Base-by-base conservation (phyloP, 2,888 invertebrate species). In the Caenorhabditis sp. region DNA sequence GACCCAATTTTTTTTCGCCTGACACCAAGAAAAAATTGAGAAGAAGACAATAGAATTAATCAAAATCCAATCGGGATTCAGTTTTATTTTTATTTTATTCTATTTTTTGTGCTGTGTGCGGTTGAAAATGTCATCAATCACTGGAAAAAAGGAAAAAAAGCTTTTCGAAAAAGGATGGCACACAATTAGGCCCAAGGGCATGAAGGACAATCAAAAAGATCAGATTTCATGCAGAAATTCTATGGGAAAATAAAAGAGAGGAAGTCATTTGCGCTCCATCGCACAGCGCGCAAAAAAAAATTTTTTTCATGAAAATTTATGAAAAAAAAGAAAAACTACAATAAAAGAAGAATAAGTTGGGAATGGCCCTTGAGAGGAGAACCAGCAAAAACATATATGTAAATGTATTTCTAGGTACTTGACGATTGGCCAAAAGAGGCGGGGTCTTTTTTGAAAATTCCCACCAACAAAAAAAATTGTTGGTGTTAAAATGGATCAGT, bases 171-270 rank as follows among this genome's bases (percentile, higher is more conserved):
- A 43, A 43, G 17, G 43, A 43, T 43, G 43, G 43, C 43, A 43
- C 43, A 43, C 55, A 55, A 55, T 55, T 55, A 55, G 55, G 55
- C 55, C 55, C 55, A 55, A 26, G 55, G 55, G 55, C 23, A 55
- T 26, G 23, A 51, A 26, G 5, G 26, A 23, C 43, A 43, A 43
- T 43, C 43, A 43, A 43, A 43, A 43, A 43, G 43, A 43, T 43
- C 43, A 43, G 12, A 43, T 43, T 43, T 43, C 43, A 43, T 43
- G 43, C 8, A 4, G 31, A 4, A 10, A 4, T 31, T 6, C 10
- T 31, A 31, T 31, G 31, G 31, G 31, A 31, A 31, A 31, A 10
- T 10, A 31, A 31, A 31, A 31, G 10, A 31, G 31, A 31, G 31
- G 31, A 31, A 31, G 31, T 31, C 10, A n/a, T n/a, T n/a, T n/a